Evolutionary conservation across 2,888 invertebrate species (phyloP), one percentile per base, ranked within the genome.

Genomic region (Merodon equestris): DNA sequence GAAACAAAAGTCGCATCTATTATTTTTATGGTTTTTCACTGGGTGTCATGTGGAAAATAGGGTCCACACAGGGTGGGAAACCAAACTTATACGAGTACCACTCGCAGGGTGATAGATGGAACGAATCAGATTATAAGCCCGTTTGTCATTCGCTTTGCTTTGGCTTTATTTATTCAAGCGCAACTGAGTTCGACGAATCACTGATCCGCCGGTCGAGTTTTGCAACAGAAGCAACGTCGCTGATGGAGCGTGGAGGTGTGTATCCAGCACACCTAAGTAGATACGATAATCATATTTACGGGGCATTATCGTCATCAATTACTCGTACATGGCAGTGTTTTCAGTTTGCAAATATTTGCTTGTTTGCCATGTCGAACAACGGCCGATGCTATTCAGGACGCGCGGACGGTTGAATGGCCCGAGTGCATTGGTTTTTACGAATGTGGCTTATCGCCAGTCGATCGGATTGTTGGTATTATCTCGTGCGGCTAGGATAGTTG

Each of bases 1-100:
- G 48, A 77, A 72, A 72, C 77, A 77, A 72, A 77, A 68, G 67
- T 72, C 72, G 44, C 67, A 63, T 77, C 73, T 77, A 68, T 77
- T 67, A 77, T 61, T 67, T 77, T 77, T 72, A 72, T 58, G 60
- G 54, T 50, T 47, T 54, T 66, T 48, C 14, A 10, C 1, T 15
- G 17, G 47, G 51, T 66, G 44, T 54, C 67, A 60, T n/a, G n/a
- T n/a, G n/a, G n/a, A n/a, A n/a, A n/a, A n/a, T n/a, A n/a, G n/a
- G n/a, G n/a, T n/a, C n/a, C n/a, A n/a, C n/a, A n/a, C n/a, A n/a
- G n/a, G n/a, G n/a, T n/a, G n/a, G n/a, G n/a, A n/a, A n/a, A n/a
- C n/a, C n/a, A n/a, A n/a, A n/a, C n/a, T n/a, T n/a, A n/a, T n/a
- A n/a, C n/a, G n/a, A n/a, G n/a, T n/a, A n/a, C n/a, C n/a, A n/a